Evolutionary conservation across 2,113 vertebrate genomes (phyloP).

Genomic region (Ibidorhyncha struthersii): DNA sequence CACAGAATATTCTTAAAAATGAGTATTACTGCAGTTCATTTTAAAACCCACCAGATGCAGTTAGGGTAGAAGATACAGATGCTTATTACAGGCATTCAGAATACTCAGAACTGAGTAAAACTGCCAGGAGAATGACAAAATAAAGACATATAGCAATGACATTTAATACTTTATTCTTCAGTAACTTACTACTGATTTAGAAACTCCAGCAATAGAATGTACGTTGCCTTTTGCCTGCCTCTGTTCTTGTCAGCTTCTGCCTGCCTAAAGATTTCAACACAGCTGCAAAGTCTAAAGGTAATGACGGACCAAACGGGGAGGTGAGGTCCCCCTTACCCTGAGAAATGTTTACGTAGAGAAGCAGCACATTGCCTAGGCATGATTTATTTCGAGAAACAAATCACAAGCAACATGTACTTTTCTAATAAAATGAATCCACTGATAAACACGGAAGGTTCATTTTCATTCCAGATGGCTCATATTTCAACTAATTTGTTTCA

Average conservation of each 20-base stretch:
- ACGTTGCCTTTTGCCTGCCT: background rate
- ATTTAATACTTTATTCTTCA: background rate
- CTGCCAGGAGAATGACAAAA: background rate
- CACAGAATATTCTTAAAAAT: background rate
- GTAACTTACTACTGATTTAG: background rate
- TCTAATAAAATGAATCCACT: slow-evolving; percentile 35
- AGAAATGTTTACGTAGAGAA: background rate
- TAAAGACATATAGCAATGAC: background rate
- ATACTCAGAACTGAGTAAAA: background rate
- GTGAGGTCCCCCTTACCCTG: background rate
- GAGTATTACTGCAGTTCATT: background rate
- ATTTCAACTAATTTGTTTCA: slow-evolving; percentile 72
- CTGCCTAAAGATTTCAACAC: background rate
- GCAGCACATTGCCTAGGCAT: background rate
- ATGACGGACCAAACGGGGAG: background rate
- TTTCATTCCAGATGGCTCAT: slow-evolving; percentile 75
- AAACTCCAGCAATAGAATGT: background rate
- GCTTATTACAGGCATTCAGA: background rate
- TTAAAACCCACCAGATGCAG: background rate
- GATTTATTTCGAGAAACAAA: slow-evolving; percentile 48
- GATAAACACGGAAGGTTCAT: slow-evolving; percentile 40
- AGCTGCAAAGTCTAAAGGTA: background rate
- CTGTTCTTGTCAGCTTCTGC: background rate
- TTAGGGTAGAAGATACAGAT: background rate
- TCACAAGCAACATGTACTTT: slow-evolving; percentile 37